Conservation (phyloP, 2,113 vertebrate genomes). For the Lamprotornis superbus region DNA sequence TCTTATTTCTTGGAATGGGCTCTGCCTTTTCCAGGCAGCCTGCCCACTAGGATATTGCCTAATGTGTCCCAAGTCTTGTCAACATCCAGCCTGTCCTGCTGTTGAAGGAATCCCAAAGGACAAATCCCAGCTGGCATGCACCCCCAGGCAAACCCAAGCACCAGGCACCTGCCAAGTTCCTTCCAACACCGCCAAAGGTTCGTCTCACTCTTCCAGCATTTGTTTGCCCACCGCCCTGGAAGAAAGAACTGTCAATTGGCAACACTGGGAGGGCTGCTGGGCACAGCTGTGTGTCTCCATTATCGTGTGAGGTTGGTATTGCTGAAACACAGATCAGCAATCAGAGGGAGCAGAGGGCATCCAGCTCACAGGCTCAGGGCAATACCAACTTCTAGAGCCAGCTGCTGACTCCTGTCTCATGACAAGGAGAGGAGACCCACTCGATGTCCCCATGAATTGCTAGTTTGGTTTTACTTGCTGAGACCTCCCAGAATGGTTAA, state of each 20-base stretch:
- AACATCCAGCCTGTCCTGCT: not conserved
- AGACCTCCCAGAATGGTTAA: not conserved
- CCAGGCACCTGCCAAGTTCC: conserved; percentile 85
- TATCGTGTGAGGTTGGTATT: not conserved
- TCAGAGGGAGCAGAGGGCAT: not conserved
- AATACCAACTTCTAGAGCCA: not conserved
- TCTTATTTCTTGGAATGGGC: not conserved
- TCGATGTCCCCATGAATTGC: not conserved
- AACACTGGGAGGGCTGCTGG: not conserved
- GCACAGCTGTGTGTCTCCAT: rapidly evolving
- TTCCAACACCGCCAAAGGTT: conserved; percentile 87
- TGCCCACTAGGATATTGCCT: not conserved
- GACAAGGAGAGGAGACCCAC: not conserved
- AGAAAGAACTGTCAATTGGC: not conserved
- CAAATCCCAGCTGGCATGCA: not conserved
- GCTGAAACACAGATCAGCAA: not conserved
- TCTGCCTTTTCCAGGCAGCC: conserved; percentile 4
- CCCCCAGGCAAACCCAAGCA: not conserved
- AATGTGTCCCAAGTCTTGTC: not conserved
- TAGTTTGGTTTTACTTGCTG: not conserved
- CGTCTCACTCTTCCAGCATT: conserved; percentile 82
- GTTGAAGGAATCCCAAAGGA: not conserved
- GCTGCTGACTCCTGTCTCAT: not conserved
- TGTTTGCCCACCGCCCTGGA: conserved; percentile 83
- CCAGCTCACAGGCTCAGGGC: not conserved